Percentiles rank a stretch among this genome's conserved stretches.
These are phyloP conservation scores for Diadromus collaris DNA, from an alignment of 2,888 invertebrate species.

Conservation along the genomic window DNA sequence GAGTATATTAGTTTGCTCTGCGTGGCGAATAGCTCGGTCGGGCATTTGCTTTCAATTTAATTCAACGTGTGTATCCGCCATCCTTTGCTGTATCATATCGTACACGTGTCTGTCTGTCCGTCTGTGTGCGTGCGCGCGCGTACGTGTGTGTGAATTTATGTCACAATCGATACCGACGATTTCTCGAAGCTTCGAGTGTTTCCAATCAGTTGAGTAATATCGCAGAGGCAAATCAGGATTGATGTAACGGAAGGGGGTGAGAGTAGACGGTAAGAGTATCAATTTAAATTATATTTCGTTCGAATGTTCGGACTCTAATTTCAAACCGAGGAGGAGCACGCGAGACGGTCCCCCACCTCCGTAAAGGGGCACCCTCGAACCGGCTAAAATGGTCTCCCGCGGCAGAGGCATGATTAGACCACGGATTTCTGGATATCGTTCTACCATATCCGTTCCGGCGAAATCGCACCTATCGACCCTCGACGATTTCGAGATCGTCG, in stretches of 20 bases:
- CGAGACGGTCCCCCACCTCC: slow-evolving; percentile 2
- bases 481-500: slow-evolving; percentile 38
- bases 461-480: slow-evolving; percentile 45
- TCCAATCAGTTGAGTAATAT: slow-evolving; percentile 46
- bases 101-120: background rate
- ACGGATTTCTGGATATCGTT: slow-evolving; percentile 46
- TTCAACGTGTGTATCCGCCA: slow-evolving; percentile 28
- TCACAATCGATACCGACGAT: slow-evolving; percentile 24
- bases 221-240: slow-evolving; percentile 19
- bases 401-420: slow-evolving; percentile 44
- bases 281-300: slow-evolving; percentile 56
- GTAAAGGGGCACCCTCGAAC: slow-evolving; percentile 16
- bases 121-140: no score
- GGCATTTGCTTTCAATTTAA: slow-evolving; percentile 56
- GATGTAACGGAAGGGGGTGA: background rate
- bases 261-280: slow-evolving; percentile 17
- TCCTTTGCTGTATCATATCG: background rate
- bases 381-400: slow-evolving; percentile 1
- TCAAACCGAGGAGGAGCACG: slow-evolving; percentile 24
- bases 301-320: slow-evolving; percentile 41
- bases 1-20: slow-evolving; percentile 56
- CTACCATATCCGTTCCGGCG: slow-evolving; percentile 42
- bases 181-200: slow-evolving; percentile 26
- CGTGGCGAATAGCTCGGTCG: slow-evolving; percentile 36
- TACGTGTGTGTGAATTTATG: background rate